Percentiles rank a stretch among this genome's conserved stretches.
Conservation (phyloP, 2,113 vertebrate genomes). For the Fukomys damarensis region DNA sequence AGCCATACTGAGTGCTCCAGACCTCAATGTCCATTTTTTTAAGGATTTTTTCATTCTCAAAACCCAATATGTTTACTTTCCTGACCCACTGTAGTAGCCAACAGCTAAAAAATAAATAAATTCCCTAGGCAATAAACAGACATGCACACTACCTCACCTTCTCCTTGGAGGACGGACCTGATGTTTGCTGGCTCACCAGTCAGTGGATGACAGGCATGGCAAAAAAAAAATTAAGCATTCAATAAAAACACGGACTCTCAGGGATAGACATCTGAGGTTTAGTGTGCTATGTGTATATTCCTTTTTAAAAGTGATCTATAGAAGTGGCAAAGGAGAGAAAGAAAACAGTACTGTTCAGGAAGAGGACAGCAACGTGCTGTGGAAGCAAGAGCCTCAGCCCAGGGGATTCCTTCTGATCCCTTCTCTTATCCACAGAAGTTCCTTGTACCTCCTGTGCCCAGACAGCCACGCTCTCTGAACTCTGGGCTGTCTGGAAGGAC, state of each 20-base stretch:
- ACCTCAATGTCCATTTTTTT: neutral
- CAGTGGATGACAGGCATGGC: neutral
- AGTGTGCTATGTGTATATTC: neutral
- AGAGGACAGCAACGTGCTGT: neutral
- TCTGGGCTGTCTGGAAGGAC: neutral
- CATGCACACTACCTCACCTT: neutral
- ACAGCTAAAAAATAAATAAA: neutral
- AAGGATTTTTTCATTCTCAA: slow-evolving; percentile 29
- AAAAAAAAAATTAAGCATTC: neutral
- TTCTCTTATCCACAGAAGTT: neutral
- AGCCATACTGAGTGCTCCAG: neutral
- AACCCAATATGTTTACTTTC: neutral
- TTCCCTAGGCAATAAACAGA: neutral
- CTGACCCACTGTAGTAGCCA: neutral
- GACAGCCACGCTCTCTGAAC: neutral
- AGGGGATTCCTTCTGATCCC: neutral
- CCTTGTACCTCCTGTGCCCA: neutral
- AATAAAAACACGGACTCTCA: neutral
- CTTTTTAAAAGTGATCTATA: neutral
- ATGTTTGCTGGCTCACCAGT: neutral
- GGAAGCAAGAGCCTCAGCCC: neutral
- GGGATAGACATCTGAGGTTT: neutral
- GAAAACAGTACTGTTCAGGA: neutral
- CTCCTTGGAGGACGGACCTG: neutral
- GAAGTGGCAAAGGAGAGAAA: neutral